phyloP scores from a whole-genome alignment of 2,113 vertebrate genomes.

The Petrocephalus microphthalmus region DNA sequence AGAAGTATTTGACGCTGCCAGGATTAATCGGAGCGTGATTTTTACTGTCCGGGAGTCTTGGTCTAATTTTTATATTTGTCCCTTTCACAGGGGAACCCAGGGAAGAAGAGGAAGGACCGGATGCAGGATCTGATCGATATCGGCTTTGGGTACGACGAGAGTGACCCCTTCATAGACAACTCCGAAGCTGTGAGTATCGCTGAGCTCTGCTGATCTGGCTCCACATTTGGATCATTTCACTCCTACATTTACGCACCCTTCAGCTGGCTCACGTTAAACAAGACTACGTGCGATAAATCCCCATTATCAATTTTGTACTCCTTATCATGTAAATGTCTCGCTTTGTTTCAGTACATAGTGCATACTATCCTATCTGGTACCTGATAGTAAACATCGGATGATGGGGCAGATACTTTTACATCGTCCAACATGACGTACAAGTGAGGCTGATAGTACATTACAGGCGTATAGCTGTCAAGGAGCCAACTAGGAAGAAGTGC shows the following conservation, averaged over 20 bases:
- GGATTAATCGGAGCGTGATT: not conserved
- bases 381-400: not conserved
- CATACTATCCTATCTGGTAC: not conserved
- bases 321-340: not conserved
- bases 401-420: not conserved
- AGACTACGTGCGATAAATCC: not conserved
- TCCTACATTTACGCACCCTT: not conserved
- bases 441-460: not conserved
- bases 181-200: constrained; percentile 87
- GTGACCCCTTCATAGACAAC: constrained; percentile 96
- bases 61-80: not conserved
- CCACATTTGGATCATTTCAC: not conserved
- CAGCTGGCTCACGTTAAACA: not conserved
- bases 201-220: not conserved
- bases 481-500: not conserved
- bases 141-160: constrained; percentile 94
- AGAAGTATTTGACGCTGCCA: not conserved
- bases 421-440: not conserved
- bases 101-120: constrained; percentile 86
- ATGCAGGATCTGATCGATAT: constrained; percentile 98
- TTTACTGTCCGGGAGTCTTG: not conserved
- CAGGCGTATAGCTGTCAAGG: not conserved
- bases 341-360: not conserved
- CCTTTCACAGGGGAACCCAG: constrained; percentile 58
- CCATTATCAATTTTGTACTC: not conserved